Percentiles rank a stretch among this genome's conserved stretches.
These are phyloP conservation scores for Blastomussa wellsi DNA, from an alignment of 92 coral and sea anemone species.

Conservation along the genomic window DNA sequence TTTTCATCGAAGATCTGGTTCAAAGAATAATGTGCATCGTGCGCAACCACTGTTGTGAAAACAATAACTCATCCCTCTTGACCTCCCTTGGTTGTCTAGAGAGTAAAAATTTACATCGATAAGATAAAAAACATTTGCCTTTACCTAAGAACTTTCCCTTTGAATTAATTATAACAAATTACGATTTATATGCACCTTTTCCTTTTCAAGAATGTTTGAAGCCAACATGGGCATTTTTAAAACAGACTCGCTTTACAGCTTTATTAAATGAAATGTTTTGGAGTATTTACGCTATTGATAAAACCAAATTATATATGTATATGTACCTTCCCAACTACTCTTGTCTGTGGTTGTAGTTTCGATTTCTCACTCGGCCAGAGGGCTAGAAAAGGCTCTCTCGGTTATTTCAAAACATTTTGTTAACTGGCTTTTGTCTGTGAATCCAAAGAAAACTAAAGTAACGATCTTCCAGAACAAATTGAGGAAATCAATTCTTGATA, in stretches of 20 bases:
- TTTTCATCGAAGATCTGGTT: neutral
- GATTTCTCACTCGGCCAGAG: too few relatives aligned
- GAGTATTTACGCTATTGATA: too few relatives aligned
- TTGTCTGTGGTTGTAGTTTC: too few relatives aligned
- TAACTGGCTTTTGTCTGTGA: too few relatives aligned
- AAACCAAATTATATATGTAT: too few relatives aligned
- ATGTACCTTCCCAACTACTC: too few relatives aligned
- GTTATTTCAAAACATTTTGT: too few relatives aligned
- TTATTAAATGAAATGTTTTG: neutral
- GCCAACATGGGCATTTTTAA: neutral
- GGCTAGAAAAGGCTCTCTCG: too few relatives aligned
- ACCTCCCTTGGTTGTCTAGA: neutral
- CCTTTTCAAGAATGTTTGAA: neutral
- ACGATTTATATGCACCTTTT: neutral
- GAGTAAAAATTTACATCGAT: neutral
- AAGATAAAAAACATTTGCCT: neutral
- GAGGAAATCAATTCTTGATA: too few relatives aligned
- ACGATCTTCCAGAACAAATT: too few relatives aligned
- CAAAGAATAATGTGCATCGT: neutral
- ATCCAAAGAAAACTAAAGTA: too few relatives aligned
- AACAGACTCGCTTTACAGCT: neutral
- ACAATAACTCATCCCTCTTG: neutral
- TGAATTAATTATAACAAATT: neutral
- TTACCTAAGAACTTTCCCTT: neutral
- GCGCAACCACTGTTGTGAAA: neutral